phyloP scores from a whole-genome alignment of 2,797 vertebrate species.

The Phoeniculus purpureus region DNA sequence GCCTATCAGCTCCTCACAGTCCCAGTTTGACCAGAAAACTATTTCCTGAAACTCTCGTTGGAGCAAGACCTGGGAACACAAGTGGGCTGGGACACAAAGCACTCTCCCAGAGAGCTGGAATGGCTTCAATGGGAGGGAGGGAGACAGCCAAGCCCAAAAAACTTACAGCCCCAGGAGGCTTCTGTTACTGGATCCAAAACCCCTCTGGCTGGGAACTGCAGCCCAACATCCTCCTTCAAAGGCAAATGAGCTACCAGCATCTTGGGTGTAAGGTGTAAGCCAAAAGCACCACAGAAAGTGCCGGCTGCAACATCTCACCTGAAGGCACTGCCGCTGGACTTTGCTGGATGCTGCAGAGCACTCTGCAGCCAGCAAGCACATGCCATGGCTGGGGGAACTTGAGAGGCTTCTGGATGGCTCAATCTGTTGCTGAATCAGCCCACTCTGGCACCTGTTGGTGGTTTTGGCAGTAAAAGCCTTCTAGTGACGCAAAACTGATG shows the following conservation, averaged over 20 bases:
- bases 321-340: neutral
- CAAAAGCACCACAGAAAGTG: neutral
- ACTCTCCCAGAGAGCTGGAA: neutral
- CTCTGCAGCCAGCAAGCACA: neutral
- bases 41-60: neutral
- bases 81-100: neutral
- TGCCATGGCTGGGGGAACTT: accelerated
- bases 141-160: neutral
- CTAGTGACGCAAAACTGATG: neutral
- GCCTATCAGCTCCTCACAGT: neutral
- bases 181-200: neutral
- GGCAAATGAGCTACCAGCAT: neutral
- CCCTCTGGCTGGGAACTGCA: neutral
- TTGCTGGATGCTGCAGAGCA: neutral
- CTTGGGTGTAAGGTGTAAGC: neutral
- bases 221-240: neutral
- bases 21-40: neutral
- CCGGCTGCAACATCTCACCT: accelerated
- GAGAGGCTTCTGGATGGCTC: neutral
- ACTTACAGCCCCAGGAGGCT: neutral
- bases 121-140: accelerated
- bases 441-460: accelerated
- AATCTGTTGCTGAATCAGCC: neutral
- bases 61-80: neutral
- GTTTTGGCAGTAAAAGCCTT: accelerated